Base-by-base conservation (phyloP, 2,797 vertebrate species). In the Sebastes nivosus region DNA sequence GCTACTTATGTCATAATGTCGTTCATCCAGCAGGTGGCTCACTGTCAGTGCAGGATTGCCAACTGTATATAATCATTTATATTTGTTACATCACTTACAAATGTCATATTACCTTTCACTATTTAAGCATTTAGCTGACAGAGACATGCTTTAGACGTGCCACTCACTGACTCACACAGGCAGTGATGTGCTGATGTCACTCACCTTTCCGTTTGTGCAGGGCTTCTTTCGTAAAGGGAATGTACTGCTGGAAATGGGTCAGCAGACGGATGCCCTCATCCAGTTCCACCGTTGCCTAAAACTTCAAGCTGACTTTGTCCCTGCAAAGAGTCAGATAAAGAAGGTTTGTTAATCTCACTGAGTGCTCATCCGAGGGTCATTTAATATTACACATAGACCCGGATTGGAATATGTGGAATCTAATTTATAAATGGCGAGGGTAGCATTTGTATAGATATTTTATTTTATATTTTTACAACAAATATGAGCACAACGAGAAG, bases 171-270 rank as follows among this genome's bases (percentile, higher is more conserved):
- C 7, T 65, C 32, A 5, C 2, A 7, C 72, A 60, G 25, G 55
- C 64, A 64, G 59, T 13, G 11, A 22, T 81, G 52, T 65, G 36
- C 68, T 84, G 59, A 88, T 77, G 25, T 22, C 22, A 9, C 71
- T 58, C 50, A 54, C 50, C 50, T 1, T 54, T 84, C 32, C 86
- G 10, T 87, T 27, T 90, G 46, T 81, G 25, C 92, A 98, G 97
- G 96, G 92, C 67, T 97, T 96, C 86, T 97, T 97, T 92, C 95
- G 92, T 82, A 98, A 97, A 93, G 97, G 97, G 89, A 97, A 96
- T 77, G 93, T 96, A 9, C 94, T 98, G 66, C 87, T 96, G 92
- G 94, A 96, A 88, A 95, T 97, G 95, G 96, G 96, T 69, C 94
- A 92, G 74, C 95, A 92, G 90, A 94, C 90, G 0, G 95, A 97